phyloP scores from a whole-genome alignment of 2,797 vertebrate genomes.

The Chelonia mydas region DNA sequence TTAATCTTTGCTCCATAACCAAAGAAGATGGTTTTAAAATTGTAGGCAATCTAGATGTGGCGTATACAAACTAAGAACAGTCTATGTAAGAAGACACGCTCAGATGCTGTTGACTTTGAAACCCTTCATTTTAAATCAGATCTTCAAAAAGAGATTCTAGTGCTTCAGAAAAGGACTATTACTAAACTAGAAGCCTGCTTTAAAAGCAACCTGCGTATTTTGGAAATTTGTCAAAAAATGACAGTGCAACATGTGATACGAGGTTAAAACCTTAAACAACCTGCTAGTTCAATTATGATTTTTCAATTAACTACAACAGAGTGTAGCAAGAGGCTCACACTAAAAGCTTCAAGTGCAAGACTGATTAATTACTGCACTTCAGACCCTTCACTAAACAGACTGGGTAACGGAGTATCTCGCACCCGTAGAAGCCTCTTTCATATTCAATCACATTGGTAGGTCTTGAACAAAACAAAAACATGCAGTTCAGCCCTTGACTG shows the following conservation, averaged over 20 bases:
- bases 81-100: fast-evolving
- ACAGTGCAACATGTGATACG: neutral
- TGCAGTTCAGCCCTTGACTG: neutral
- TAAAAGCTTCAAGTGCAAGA: fast-evolving
- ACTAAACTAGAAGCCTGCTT: neutral
- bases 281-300: neutral
- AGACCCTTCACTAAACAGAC: neutral
- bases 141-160: neutral
- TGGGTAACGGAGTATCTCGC: fast-evolving
- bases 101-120: neutral
- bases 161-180: neutral
- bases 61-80: neutral
- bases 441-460: neutral
- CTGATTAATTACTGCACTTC: neutral
- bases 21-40: neutral
- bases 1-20: neutral
- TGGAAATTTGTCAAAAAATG: neutral
- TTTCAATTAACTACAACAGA: neutral
- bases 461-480: no score
- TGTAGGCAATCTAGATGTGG: neutral
- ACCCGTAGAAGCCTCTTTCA: neutral
- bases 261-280: neutral
- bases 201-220: fast-evolving
- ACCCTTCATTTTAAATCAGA: neutral
- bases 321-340: neutral